phyloP scores from a whole-genome alignment of 1,140 invertebrate genomes.

The Aphelinus certus region DNA sequence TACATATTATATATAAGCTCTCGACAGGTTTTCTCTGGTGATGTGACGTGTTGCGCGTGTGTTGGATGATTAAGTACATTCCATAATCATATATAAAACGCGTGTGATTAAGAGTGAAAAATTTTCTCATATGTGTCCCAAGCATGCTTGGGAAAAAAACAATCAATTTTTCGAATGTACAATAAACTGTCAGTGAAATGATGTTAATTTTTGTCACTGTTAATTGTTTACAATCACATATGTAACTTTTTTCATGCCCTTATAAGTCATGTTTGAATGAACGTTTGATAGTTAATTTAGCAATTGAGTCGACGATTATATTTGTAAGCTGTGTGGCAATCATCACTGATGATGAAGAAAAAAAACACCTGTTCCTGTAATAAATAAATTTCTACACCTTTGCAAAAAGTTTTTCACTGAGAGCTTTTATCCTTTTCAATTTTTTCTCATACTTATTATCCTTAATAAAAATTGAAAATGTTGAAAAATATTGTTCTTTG shows the following conservation, averaged over 20 bases:
- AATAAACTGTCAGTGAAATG: constrained; percentile 28
- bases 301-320: constrained; percentile 24
- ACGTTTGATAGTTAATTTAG: constrained; percentile 31
- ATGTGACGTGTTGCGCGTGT: constrained; percentile 36
- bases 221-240: constrained; percentile 26
- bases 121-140: constrained; percentile 10
- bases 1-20: neutral
- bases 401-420: constrained; percentile 16
- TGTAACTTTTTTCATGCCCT: constrained; percentile 35
- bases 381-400: constrained; percentile 40
- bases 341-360: constrained; percentile 19
- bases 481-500: too few relatives aligned
- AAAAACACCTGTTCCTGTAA: constrained; percentile 37
- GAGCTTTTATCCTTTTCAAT: too few relatives aligned
- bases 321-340: constrained; percentile 33
- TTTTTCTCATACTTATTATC: too few relatives aligned
- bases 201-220: constrained; percentile 37
- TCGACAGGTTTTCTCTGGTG: constrained; percentile 14
- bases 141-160: constrained; percentile 8
- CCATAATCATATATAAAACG: constrained; percentile 35
- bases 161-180: constrained; percentile 29
- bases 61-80: constrained; percentile 34
- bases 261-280: constrained; percentile 24
- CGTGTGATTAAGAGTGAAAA: constrained; percentile 23
- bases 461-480: too few relatives aligned